Evolutionary conservation across 2,888 invertebrate species (phyloP).

Genomic region (Gymnosoma rotundatum): DNA sequence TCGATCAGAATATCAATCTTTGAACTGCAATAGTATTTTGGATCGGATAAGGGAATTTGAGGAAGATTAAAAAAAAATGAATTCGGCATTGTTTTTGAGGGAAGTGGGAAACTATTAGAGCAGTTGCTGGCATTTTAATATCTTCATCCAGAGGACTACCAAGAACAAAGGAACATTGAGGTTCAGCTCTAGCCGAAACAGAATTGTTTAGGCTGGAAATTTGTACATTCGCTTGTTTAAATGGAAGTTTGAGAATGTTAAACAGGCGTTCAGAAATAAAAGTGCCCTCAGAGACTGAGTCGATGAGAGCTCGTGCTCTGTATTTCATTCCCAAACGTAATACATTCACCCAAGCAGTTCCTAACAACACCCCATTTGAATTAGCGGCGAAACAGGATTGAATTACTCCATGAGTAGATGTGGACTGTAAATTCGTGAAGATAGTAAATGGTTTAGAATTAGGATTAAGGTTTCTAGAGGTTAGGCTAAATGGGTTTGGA

Average conservation of each 20-base stretch:
- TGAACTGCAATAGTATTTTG: background rate
- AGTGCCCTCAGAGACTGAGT: conserved; percentile 58
- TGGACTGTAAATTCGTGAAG: no score
- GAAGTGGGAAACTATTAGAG: background rate
- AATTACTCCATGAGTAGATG: background rate
- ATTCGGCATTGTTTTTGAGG: background rate
- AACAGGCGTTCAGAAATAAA: conserved; percentile 53
- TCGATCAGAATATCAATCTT: background rate
- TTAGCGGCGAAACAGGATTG: background rate
- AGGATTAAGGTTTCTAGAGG: no score
- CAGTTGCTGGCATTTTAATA: background rate
- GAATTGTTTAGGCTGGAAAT: conserved; percentile 40
- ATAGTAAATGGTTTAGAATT: no score
- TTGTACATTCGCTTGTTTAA: background rate
- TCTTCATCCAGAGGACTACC: background rate
- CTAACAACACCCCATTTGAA: background rate
- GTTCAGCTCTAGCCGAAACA: no score
- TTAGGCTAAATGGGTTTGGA: no score
- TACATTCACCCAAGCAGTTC: background rate
- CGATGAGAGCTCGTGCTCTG: conserved; percentile 47
- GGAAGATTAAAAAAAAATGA: background rate
- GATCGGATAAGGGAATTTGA: background rate
- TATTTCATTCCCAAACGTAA: background rate
- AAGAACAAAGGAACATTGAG: conserved; percentile 15
- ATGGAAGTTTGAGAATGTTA: conserved; percentile 24